Evolutionary conservation across 2,797 vertebrate species (phyloP), one percentile per base, ranked within the genome.

Genomic region (Craterocephalus amniculus): DNA sequence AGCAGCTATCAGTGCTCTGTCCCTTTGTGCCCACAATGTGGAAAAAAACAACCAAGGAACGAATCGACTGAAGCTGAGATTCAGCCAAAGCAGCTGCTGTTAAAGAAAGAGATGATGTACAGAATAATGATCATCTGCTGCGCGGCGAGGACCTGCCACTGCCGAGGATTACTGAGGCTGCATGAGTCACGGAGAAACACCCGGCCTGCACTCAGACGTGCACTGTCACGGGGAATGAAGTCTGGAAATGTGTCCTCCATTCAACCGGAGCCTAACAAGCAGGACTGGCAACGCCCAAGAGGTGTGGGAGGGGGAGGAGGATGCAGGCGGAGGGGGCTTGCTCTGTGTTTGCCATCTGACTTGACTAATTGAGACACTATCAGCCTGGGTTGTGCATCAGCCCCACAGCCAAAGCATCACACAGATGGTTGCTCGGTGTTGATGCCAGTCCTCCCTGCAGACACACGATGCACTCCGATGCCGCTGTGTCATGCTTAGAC

Each of bases 171-270:
- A 70, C 49, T 60, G 63, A 63, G 70, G 67, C 35, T 1, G 66
- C 69, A 76, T 88, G 86, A 91, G 79, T 89, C 86, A 85, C 82
- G 1, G 73, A 77, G 76, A 79, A 72, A 82, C 85, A 82, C 70
- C 77, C 78, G 27, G 51, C 57, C 31, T 59, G 22, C 72, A 43
- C 2, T 66, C 14, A 74, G 32, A 78, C 73, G 72, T 5, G 65
- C 55, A 43, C 32, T 31, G 69, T 61, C 68, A 63, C 55, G 32
- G 40, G 24, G 11, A 67, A 67, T 65, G 36, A 10, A 35, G 68
- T 85, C 72, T 83, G 71, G 48, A 70, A 68, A 72, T 65, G 68
- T 63, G 66, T 38, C 78, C 69, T 78, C 68, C 36, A 20, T 60
- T 73, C 64, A 81, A n/a, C 64, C 72, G 10, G 48, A 67, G 51